phyloP scores from a whole-genome alignment of 2,113 vertebrate species.

The Cynopterus brachyotis region DNA sequence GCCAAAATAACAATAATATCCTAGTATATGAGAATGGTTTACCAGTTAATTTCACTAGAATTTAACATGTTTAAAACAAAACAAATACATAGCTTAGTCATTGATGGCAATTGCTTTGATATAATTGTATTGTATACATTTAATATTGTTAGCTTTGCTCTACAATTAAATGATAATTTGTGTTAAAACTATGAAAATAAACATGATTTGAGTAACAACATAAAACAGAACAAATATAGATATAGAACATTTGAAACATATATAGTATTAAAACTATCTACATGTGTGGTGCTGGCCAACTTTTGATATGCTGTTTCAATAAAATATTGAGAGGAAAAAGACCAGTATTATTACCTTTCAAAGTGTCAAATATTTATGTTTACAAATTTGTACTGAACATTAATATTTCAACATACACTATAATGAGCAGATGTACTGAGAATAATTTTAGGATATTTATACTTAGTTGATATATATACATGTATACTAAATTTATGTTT shows the following conservation, averaged over 20 bases:
- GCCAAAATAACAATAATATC: constrained; percentile 43
- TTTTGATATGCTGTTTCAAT: constrained; percentile 84
- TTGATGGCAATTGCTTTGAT: constrained; percentile 46
- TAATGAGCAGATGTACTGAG: constrained; percentile 79
- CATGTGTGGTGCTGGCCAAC: constrained; percentile 64
- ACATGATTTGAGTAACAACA: constrained; percentile 74
- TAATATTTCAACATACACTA: constrained; percentile 82
- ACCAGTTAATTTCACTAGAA: constrained; percentile 66
- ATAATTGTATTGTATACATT: constrained; percentile 63
- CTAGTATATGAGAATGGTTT: constrained; percentile 62
- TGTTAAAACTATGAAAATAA: constrained; percentile 83
- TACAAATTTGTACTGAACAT: constrained; percentile 86
- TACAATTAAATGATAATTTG: constrained; percentile 85
- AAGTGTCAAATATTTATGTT: constrained; percentile 82
- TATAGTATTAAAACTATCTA: constrained; percentile 72
- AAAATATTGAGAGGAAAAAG: constrained; percentile 78
- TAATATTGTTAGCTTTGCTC: constrained; percentile 76
- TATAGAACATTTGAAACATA: constrained; percentile 77
- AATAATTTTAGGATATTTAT: constrained; percentile 52
- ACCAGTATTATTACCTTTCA: constrained; percentile 74
- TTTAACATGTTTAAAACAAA: constrained; percentile 67
- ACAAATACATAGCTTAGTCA: constrained; percentile 44
- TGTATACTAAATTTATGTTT: constrained; percentile 51
- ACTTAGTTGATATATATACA: constrained; percentile 31
- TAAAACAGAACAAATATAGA: constrained; percentile 80